Conservation (phyloP, 2,113 vertebrate species). For the Carollia perspicillata region DNA sequence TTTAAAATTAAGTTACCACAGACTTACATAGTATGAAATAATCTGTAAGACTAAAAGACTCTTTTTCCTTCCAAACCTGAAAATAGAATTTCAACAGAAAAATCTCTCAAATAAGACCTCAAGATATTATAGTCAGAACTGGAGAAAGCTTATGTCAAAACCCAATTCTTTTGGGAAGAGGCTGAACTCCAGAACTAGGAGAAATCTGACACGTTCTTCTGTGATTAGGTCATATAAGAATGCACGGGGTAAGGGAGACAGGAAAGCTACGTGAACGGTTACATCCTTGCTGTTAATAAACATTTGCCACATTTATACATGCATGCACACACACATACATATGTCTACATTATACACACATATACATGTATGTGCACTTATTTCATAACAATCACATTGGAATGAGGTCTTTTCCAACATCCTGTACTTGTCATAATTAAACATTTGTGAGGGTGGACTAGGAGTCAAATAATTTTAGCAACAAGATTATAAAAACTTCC, state of each 20-base stretch:
- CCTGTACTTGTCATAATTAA: not conserved
- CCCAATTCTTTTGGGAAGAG: constrained; percentile 59
- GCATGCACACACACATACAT: not conserved
- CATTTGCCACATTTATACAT: not conserved
- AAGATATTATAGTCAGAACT: constrained; percentile 44
- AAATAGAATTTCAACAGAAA: constrained; percentile 49
- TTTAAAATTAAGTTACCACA: too few relatives aligned
- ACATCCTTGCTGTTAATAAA: not conserved
- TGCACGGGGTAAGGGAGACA: not conserved
- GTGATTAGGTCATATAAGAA: constrained; percentile 53
- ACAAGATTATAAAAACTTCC: not conserved
- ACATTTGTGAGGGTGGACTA: constrained; percentile 21
- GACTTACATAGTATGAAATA: constrained; percentile 5
- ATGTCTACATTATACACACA: not conserved
- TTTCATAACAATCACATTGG: not conserved
- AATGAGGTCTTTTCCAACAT: constrained; percentile 7
- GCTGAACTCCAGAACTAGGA: constrained; percentile 49
- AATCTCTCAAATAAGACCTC: constrained; percentile 41
- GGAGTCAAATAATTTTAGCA: not conserved
- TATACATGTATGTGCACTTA: not conserved
- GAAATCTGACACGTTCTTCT: constrained; percentile 40
- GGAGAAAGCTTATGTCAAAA: constrained; percentile 60
- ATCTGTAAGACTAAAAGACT: constrained; percentile 36
- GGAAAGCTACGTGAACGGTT: not conserved
- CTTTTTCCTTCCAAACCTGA: constrained; percentile 40